Evolutionary conservation across 2,113 vertebrate species (phyloP).

Genomic region (Shinisaurus crocodilurus): DNA sequence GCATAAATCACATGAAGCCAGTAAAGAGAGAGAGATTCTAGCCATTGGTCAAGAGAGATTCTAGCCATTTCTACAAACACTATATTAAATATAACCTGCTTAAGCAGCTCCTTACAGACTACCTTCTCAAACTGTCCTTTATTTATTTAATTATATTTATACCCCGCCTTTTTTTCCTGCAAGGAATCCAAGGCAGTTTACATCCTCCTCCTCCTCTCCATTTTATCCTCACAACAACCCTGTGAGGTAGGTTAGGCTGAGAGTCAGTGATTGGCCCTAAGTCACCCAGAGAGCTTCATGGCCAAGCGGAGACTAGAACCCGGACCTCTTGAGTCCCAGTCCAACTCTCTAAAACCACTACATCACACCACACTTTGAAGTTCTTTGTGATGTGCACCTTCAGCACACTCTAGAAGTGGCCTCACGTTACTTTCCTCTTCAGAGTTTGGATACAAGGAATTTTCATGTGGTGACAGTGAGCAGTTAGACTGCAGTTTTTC

Average conservation of each 20-base stretch:
- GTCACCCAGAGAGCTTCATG: too few relatives aligned
- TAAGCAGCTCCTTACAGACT: not conserved
- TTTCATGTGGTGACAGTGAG: not conserved
- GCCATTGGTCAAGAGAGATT: not conserved
- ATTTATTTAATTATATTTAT: too few relatives aligned
- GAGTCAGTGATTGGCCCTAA: too few relatives aligned
- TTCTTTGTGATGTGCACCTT: not conserved
- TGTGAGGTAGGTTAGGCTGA: too few relatives aligned
- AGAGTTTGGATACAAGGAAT: not conserved
- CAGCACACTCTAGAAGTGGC: not conserved
- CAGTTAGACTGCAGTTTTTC: not conserved
- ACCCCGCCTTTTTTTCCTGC: too few relatives aligned
- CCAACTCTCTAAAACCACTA: too few relatives aligned
- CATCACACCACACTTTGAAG: too few relatives aligned
- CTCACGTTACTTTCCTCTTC: not conserved
- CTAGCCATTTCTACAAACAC: not conserved
- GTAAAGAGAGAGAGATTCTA: not conserved
- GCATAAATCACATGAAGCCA: slow-evolving; percentile 39
- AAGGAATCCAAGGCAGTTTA: too few relatives aligned
- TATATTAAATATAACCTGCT: not conserved
- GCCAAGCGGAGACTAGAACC: too few relatives aligned
- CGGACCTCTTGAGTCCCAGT: too few relatives aligned
- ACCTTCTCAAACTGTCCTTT: not conserved
- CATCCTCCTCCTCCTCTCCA: too few relatives aligned
- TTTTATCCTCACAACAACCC: too few relatives aligned